Evolutionary conservation across 92 coral and sea anemone genomes (phyloP), one percentile per base, ranked within the genome.

Genomic region (Muricea muricata): DNA sequence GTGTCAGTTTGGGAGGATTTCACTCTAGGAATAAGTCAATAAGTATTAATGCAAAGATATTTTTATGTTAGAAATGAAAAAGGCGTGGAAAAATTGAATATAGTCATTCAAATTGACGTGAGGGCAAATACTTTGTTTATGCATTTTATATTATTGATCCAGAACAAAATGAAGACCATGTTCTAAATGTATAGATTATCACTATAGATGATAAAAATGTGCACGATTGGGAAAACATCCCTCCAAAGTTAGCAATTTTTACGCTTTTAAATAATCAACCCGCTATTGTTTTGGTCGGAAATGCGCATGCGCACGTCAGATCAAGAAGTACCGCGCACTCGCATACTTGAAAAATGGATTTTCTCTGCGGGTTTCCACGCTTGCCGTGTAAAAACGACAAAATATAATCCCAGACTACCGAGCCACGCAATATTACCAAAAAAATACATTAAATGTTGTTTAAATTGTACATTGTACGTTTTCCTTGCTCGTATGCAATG

Each of bases 271-370:
- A 77, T 77, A 77, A 28, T 77, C 82, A n/a, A 77, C 52, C 68
- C 82, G 82, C 69, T 69, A 77, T 77, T 77, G 82, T 77, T 77
- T 28, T 30, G 25, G 47, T 77, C 52, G 18, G 42, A 24, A 50
- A 32, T 54, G 57, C 83, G 83, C 83, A 78, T 78, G 83, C 83
- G 70, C 83, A 0, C 4, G 37, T 55, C 83, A 15, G 48, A n/a
- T n/a, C n/a, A n/a, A n/a, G n/a, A 23, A 24, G 48, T 23, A 75
- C 61, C 26, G 37, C 14, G 23, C 47, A 17, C 26, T 20, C 81
- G 81, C 70, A 78, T 32, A 34, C 83, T 69, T 26, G 26, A 24
- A 17, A 55, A 55, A 55, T 55, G 63, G 58, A 50, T 50, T 50
- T 50, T 50, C 58, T 20, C 58, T 50, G 58, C 17, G 20, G 58